Base-by-base conservation (phyloP, 2,888 invertebrate species). In the Gastrophysa polygoni region DNA sequence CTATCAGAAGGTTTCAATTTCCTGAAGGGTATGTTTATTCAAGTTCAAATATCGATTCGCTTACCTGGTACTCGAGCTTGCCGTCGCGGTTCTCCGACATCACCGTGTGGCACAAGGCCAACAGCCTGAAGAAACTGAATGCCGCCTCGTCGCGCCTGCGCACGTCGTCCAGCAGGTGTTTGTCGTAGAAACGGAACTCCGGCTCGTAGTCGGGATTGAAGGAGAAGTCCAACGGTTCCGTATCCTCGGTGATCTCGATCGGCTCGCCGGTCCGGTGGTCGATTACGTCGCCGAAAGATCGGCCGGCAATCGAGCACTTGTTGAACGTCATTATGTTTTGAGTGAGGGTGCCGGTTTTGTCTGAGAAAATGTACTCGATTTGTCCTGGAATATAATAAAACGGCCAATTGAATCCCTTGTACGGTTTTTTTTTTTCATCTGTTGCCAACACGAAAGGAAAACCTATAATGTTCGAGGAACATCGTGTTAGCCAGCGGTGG, bases 311-410 rank as follows among this genome's bases (percentile, higher is more conserved):
- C 67, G 98, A 95, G 82, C 98, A 98, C 84, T 98, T 98, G 83
- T 98, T 98, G 83, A 99, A 99, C 59, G 97, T 95, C 99, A 99
- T 99, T 73, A 99, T 97, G 82, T 99, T 99, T 86, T 98, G 97
- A 24, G 99, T 99, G 61, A 99, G 85, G 11, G 99, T 99, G 74
- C 99, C 99, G 66, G 99, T 99, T 85, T 99, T 99, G 83, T 99
- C 99, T 52, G 97, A 97, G 85, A 99, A 99, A 79, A 99, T 93
- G 83, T 99, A 99, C 83, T 99, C 96, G 77, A 99, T 98, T 85
- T 98, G 97, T 71, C 98, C 87, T 87, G 80, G 29, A 71, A 69
- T 34, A 50, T 2, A 49, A 56, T 44, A 2, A n/a, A n/a, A 24
- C 24, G 10, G 3, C 28, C 14, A 29, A 7, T 24, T 24, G 7